Conservation (phyloP, 2,888 invertebrate species). For the Dynastes grantii region DNA sequence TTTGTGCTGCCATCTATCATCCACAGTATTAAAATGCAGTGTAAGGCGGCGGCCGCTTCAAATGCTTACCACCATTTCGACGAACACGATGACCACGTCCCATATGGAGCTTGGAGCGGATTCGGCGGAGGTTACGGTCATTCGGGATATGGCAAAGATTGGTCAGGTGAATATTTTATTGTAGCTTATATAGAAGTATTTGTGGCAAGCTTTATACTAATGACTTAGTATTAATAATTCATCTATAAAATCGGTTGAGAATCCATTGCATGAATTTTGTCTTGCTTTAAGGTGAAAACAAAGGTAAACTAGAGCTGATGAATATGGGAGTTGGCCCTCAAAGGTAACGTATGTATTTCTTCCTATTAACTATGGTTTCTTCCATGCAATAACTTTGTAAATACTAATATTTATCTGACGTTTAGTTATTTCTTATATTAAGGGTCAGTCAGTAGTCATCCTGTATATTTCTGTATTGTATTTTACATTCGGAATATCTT, state of each 20-base stretch:
- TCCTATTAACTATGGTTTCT: background rate
- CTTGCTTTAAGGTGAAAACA: slow-evolving; percentile 19
- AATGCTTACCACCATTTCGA: slow-evolving; percentile 52
- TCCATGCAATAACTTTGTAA: no score
- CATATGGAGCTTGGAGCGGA: slow-evolving; percentile 7
- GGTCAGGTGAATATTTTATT: background rate
- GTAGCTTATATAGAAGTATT: background rate
- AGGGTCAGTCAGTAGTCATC: background rate
- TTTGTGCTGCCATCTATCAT: slow-evolving; percentile 75
- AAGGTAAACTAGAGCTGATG: background rate
- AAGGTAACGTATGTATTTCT: slow-evolving; percentile 2
- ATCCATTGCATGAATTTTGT: slow-evolving; percentile 8
- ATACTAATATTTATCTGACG: background rate
- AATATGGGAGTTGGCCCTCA: background rate
- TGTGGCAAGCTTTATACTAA: background rate
- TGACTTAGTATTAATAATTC: background rate
- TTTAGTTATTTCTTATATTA: background rate
- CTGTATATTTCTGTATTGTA: no score
- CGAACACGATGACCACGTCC: slow-evolving; percentile 28
- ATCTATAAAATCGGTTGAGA: background rate
- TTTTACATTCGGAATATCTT: no score
- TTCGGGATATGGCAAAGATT: slow-evolving; percentile 43
- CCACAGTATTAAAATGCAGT: slow-evolving; percentile 73
- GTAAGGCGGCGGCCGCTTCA: slow-evolving; percentile 68
- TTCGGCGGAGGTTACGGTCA: slow-evolving; percentile 20